phyloP scores from a whole-genome alignment of 1,140 invertebrate species.

The Prorops nasuta region DNA sequence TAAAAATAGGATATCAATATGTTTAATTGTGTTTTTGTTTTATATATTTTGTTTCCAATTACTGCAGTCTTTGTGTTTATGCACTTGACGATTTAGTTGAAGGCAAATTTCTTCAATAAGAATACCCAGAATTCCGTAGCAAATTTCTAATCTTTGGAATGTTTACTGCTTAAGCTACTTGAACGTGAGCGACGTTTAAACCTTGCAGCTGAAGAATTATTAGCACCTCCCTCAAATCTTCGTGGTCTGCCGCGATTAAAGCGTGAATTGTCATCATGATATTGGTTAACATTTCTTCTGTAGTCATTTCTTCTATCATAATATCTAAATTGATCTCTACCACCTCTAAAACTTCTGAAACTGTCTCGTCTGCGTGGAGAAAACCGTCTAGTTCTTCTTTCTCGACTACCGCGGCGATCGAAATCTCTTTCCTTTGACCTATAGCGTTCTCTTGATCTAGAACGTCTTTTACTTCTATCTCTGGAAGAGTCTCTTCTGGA shows the following conservation, averaged over 20 bases:
- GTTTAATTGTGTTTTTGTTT: no score
- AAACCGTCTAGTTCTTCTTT: constrained; percentile 34
- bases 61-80: no score
- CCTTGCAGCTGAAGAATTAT: constrained; percentile 32
- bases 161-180: constrained; percentile 39
- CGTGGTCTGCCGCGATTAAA: constrained; percentile 22
- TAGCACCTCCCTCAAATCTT: constrained; percentile 17
- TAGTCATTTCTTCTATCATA: constrained; percentile 30
- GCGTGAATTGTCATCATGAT: constrained; percentile 28
- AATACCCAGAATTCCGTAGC: no score
- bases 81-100: no score
- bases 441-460: constrained; percentile 40
- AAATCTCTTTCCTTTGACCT: constrained; percentile 35
- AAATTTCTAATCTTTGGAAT: constrained; percentile 37
- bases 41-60: no score
- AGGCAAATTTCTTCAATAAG: no score
- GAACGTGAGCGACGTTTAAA: constrained; percentile 45
- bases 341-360: constrained; percentile 26
- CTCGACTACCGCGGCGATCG: constrained; percentile 34
- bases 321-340: constrained; percentile 30
- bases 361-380: constrained; percentile 34
- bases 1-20: no score
- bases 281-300: constrained; percentile 20
- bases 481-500: constrained; percentile 32
- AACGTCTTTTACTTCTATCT: constrained; percentile 31